Conservation (phyloP, 2,888 invertebrate species). For the Lingula anatina region DNA sequence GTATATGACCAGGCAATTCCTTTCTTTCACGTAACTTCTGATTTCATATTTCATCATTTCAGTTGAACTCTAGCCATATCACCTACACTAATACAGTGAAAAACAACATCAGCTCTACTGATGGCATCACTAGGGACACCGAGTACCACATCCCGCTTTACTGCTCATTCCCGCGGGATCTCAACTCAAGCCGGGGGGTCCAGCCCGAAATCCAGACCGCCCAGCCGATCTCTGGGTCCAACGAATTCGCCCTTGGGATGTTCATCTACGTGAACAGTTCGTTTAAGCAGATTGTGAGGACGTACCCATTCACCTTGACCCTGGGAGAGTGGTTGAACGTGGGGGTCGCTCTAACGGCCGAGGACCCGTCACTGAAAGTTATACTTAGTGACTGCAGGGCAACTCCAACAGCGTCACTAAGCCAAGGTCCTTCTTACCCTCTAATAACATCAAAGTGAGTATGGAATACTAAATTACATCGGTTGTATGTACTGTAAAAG, state of each 20-base stretch:
- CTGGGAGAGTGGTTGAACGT: slow-evolving; percentile 35
- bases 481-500: too few species aligned
- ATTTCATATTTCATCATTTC: too few species aligned
- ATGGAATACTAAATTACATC: too few species aligned
- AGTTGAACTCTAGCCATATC: slow-evolving; percentile 38
- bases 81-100: slow-evolving; percentile 23
- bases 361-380: slow-evolving; percentile 28
- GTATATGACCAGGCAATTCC: too few species aligned
- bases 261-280: slow-evolving; percentile 23
- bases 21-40: too few species aligned
- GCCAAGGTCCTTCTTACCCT: slow-evolving; percentile 16
- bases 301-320: slow-evolving; percentile 28
- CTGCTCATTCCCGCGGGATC: slow-evolving; percentile 1
- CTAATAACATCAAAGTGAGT: slow-evolving; percentile 39
- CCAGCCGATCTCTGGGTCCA: slow-evolving; percentile 1
- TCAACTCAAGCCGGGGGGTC: slow-evolving; percentile 4
- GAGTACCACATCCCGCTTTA: background rate
- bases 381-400: slow-evolving; percentile 35
- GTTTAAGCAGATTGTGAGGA: slow-evolving; percentile 19
- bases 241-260: slow-evolving; percentile 23
- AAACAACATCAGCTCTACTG: background rate
- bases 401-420: slow-evolving; percentile 21
- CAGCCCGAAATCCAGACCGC: background rate
- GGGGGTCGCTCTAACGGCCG: slow-evolving; percentile 24
- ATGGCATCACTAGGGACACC: background rate